A percentile compares a stretch with the other conserved stretches of the same genome.
Evolutionary conservation across 2,113 vertebrate genomes (phyloP).

Genomic region (Meleagris gallopavo): DNA sequence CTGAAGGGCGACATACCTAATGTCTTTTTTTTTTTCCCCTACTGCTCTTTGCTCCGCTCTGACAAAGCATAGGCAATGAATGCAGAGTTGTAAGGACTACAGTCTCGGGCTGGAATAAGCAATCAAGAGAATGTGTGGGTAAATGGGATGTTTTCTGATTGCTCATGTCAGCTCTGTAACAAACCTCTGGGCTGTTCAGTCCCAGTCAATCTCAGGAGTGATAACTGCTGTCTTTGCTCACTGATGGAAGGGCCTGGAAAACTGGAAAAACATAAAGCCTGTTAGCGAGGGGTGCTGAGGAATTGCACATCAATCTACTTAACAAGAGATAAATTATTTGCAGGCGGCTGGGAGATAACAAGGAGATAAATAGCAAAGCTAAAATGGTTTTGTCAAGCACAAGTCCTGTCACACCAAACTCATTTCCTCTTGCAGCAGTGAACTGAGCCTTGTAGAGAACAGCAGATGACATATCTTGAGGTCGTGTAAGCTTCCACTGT

Average conservation of each 20-base stretch:
- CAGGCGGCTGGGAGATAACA: conserved; percentile 30
- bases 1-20: background rate
- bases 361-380: background rate
- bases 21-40: background rate
- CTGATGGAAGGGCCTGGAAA: background rate
- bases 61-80: background rate
- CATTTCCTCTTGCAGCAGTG: background rate
- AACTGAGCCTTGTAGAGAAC: background rate
- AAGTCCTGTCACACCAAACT: background rate
- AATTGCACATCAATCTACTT: background rate
- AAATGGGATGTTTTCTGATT: background rate
- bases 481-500: background rate
- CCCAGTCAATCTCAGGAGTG: background rate
- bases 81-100: background rate
- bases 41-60: background rate
- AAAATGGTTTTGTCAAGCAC: conserved; percentile 3
- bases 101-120: background rate
- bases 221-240: background rate
- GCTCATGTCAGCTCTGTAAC: background rate
- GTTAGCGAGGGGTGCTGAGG: background rate
- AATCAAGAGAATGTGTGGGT: background rate
- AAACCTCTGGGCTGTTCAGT: background rate
- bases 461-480: background rate
- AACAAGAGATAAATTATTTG: background rate
- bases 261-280: background rate